A percentile compares a stretch with the other conserved stretches of the same genome.
These are phyloP conservation scores for Salvelinus sp. DNA, from an alignment of 2,113 vertebrate genomes.

Conservation along the genomic window DNA sequence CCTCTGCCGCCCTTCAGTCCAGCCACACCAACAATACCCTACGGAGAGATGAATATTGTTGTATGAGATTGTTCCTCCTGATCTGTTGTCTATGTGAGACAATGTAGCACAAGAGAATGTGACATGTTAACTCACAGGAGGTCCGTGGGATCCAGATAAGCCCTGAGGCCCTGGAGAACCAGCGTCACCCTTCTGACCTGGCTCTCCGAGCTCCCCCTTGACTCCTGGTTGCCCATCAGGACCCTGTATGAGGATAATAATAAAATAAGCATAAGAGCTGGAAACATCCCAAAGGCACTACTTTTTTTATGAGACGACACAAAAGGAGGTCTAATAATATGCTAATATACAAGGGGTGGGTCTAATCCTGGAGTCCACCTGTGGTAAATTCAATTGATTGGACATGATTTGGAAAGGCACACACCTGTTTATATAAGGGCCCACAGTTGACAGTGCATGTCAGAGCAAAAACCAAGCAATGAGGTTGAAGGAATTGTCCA, in stretches of 20 bases:
- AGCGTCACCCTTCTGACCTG: constrained; percentile 96
- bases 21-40: constrained; percentile 91
- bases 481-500: too few species aligned
- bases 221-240: constrained; percentile 96
- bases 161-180: constrained; percentile 96
- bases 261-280: not conserved
- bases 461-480: too few species aligned
- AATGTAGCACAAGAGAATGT: not conserved
- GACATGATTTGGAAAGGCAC: not conserved
- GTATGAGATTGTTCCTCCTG: not conserved
- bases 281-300: not conserved
- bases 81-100: not conserved
- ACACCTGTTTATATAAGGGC: too few species aligned
- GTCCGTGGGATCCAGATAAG: constrained; percentile 90
- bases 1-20: constrained; percentile 96
- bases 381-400: too few species aligned
- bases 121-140: constrained; percentile 79
- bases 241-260: constrained; percentile 72
- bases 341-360: not conserved
- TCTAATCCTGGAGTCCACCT: too few species aligned
- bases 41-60: constrained; percentile 32
- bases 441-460: too few species aligned
- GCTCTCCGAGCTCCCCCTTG: constrained; percentile 95
- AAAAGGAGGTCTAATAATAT: not conserved
- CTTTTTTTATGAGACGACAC: not conserved